phyloP scores from a whole-genome alignment of 2,113 vertebrate genomes.

The Laterallus jamaicensis region DNA sequence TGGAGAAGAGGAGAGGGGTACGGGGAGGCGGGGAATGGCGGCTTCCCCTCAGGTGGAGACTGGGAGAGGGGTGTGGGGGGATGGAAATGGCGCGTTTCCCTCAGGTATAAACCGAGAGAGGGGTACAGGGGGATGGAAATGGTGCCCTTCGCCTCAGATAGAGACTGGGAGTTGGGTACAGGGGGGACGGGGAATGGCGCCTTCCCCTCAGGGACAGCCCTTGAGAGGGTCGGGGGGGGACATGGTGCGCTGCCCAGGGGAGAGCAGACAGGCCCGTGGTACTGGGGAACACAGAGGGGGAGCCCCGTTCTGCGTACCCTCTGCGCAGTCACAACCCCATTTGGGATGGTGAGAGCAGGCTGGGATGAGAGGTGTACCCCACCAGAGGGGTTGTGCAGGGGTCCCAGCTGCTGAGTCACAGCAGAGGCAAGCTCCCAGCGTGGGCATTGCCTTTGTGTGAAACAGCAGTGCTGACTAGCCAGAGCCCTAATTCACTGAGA shows the following conservation, averaged over 20 bases:
- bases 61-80: too few species aligned
- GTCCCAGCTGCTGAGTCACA: rapidly evolving
- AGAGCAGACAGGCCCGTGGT: rapidly evolving
- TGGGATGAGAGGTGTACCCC: neutral
- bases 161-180: neutral
- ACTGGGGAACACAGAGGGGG: neutral
- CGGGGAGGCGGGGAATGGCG: neutral
- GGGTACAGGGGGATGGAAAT: neutral
- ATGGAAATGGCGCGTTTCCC: too few species aligned
- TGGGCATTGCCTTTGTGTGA: rapidly evolving
- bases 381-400: neutral
- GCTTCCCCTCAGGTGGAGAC: neutral
- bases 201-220: neutral
- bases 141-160: too few species aligned
- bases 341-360: neutral
- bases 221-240: neutral
- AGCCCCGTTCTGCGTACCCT: neutral
- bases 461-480: neutral
- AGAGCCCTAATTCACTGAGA: neutral
- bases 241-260: too few species aligned
- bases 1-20: too few species aligned
- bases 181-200: neutral
- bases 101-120: neutral
- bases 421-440: neutral
- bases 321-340: rapidly evolving